Base-by-base conservation (phyloP, 2,888 invertebrate genomes). In the Aquatica leii region DNA sequence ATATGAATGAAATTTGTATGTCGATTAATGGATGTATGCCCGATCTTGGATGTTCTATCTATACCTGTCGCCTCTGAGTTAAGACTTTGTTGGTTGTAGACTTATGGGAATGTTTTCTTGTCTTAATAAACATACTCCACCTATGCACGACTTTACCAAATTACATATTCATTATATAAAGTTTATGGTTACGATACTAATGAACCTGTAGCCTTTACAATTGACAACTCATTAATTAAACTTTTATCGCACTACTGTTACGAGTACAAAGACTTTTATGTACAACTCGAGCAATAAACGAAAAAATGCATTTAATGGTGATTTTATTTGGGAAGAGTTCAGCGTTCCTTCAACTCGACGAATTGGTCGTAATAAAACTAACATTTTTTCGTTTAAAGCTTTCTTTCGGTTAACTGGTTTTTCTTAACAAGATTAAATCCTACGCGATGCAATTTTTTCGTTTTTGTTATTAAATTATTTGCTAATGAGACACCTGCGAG, bases 91-190 rank as follows among this genome's bases (percentile, higher is more conserved):
- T 63, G 49, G 46, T 18, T 14, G 41, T 18, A 14, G 50, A 63
- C 58, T 63, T 63, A 63, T 59, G 58, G 63, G 52, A 59, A 52
- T 65, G 67, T 64, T 43, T 34, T 52, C 61, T 65, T 72, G 70
- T 71, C 70, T 69, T 65, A 66, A 70, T 72, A 69, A 70, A 72
- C 70, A 68, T 62, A 65, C 69, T 67, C 59, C 69, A 64, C 62
- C 68, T 59, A 69, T 67, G 69, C 69, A 65, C 65, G 67, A 69
- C 64, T 63, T 62, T 53, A 59, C 66, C 51, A 65, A 65, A 66
- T 68, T 69, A 67, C 65, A 68, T 66, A 69, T 68, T 65, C 68
- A 68, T 69, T 66, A 56, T 50, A 46, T 12, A 24, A 15, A 24
- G 46, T 53, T 59, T 59, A 59, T 50, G 49, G 57, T 15, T 37